Evolutionary conservation across 2,797 vertebrate species (phyloP).

Genomic region (Catostomus latipinnis): DNA sequence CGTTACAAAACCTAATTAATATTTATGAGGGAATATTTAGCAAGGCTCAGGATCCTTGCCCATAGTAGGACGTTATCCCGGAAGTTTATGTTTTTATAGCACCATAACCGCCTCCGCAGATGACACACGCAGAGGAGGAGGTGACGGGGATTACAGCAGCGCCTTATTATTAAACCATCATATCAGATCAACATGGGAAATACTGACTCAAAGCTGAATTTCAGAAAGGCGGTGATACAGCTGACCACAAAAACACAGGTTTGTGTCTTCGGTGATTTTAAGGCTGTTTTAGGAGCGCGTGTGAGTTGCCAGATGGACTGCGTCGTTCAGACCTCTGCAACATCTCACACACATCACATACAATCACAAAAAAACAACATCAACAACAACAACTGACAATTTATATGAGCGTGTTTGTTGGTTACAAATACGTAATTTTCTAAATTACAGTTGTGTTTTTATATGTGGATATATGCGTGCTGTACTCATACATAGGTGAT

Average conservation of each 20-base stretch:
- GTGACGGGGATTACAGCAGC: constrained; percentile 69
- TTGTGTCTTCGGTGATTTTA: constrained; percentile 30
- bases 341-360: constrained; percentile 61
- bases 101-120: constrained; percentile 68
- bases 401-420: too few species aligned
- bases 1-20: neutral
- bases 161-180: constrained; percentile 49
- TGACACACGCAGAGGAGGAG: constrained; percentile 71
- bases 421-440: too few species aligned
- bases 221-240: constrained; percentile 97
- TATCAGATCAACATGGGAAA: constrained; percentile 83
- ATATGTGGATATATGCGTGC: neutral
- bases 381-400: neutral
- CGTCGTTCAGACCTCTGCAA: constrained; percentile 43
- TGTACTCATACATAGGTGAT: neutral
- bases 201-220: constrained; percentile 94
- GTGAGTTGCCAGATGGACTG: constrained; percentile 23
- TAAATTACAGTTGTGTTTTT: neutral
- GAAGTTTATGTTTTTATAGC: constrained; percentile 67
- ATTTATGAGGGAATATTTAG: neutral
- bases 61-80: constrained; percentile 60
- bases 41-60: neutral
- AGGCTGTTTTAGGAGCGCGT: neutral
- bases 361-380: constrained; percentile 5
- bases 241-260: constrained; percentile 98